A percentile compares a stretch with the other conserved stretches of the same genome.
These are phyloP conservation scores for Caenorhabditis sp. DNA, from an alignment of 2,888 invertebrate genomes.

Conservation along the genomic window DNA sequence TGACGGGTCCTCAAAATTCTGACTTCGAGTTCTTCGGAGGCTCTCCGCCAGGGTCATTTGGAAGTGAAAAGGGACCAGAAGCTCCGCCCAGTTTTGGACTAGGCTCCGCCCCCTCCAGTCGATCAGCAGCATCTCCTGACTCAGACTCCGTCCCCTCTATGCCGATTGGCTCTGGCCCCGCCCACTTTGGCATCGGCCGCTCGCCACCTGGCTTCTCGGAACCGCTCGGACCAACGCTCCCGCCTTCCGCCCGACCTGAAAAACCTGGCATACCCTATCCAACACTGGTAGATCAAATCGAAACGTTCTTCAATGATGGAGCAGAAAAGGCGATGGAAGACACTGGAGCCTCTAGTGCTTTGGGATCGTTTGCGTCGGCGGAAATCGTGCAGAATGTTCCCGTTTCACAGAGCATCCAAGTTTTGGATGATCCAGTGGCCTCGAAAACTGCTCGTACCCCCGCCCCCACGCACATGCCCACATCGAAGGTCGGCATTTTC, in stretches of 20 bases:
- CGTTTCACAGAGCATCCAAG: conserved; percentile 21
- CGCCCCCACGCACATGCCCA: not conserved
- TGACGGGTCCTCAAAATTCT: not conserved
- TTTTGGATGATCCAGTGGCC: conserved; percentile 4
- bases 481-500: conserved; percentile 31
- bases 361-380: conserved; percentile 42
- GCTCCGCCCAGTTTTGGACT: not conserved
- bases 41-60: conserved; percentile 6
- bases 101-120: too few relatives aligned
- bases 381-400: conserved; percentile 14
- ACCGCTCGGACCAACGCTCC: not conserved
- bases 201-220: conserved; percentile 34
- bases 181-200: conserved; percentile 39
- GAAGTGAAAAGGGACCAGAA: conserved; percentile 10
- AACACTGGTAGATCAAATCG: conserved; percentile 37
- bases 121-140: not conserved
- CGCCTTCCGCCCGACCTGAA: not conserved
- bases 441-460: not conserved
- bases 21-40: not conserved
- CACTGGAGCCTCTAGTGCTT: conserved; percentile 13
- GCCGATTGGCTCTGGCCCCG: not conserved
- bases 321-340: not conserved
- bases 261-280: conserved; percentile 19
- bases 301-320: conserved; percentile 28
- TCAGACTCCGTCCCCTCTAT: not conserved